These are phyloP conservation scores for Oncorhynchus tshawytscha DNA, from an alignment of 2,113 vertebrate genomes.

Conservation along the genomic window DNA sequence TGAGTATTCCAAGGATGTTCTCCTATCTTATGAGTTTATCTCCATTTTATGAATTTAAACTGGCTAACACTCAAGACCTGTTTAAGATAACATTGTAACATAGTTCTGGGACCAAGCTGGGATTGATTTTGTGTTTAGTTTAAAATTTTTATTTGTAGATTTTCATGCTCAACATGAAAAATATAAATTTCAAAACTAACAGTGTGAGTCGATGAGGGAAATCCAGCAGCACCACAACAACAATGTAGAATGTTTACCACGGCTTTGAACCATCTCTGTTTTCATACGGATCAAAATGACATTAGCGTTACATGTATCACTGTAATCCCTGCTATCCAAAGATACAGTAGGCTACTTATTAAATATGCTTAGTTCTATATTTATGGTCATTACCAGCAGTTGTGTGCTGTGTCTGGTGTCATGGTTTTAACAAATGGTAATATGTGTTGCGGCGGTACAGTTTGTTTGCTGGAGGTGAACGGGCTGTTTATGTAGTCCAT, in stretches of 20 bases:
- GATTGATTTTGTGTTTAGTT: background rate
- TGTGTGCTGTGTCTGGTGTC: constrained; percentile 22
- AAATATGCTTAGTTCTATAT: constrained; percentile 13
- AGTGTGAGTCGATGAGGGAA: background rate
- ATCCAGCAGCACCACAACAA: background rate
- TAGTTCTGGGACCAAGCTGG: background rate
- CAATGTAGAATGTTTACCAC: background rate
- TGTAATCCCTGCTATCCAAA: too few relatives aligned
- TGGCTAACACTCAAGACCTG: background rate
- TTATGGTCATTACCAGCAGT: constrained; percentile 31
- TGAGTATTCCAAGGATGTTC: background rate
- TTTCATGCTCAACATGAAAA: background rate
- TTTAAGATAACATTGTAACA: background rate
- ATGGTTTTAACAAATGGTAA: background rate
- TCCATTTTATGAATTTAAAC: background rate
- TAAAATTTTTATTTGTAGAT: background rate
- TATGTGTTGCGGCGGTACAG: background rate
- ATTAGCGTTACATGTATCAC: background rate
- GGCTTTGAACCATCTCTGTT: background rate
- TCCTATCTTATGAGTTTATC: background rate
- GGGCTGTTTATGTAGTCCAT: constrained; percentile 41
- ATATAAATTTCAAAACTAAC: background rate
- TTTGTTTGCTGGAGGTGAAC: constrained; percentile 27
- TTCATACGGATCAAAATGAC: background rate
- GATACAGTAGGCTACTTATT: background rate